Evolutionary conservation across 2,797 vertebrate species (phyloP), one percentile per base, ranked within the genome.

Genomic region (Anguilla marmorata): DNA sequence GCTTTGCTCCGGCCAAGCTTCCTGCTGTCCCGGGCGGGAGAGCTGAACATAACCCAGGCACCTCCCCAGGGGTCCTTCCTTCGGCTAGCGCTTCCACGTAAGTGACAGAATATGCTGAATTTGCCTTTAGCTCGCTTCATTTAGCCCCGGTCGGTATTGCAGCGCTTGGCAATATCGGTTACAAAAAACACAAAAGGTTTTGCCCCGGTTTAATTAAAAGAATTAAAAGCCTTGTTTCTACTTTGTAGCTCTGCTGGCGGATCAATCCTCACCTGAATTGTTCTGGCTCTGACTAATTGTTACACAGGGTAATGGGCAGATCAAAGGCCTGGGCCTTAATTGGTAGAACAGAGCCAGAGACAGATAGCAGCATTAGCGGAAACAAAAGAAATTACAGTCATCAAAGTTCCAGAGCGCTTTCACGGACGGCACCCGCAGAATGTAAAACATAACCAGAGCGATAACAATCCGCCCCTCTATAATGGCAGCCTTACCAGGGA

Each of bases 201-300:
- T 66, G 8, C 90, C 90, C 89, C 89, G 88, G 91, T 94, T 95
- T 95, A 96, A 96, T 96, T 95, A 95, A 93, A 93, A 93, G 91
- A 94, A 96, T 95, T 95, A 95, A 95, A 94, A 93, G 93, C 90
- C 92, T 91, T 93, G 94, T 94, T 92, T 92, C 88, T 89, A 86
- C 89, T 89, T 90, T 91, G 90, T 89, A 91, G 89, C 88, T 72
- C 84, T 86, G 80, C 83, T 48, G 80, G 63, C 41, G 27, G 88
- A 92, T 96, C 93, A 94, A 92, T 94, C 91, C 93, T 95, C 94
- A 95, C 94, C 94, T 95, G 94, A 94, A 92, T 91, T 89, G 86
- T 88, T 91, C 90, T 87, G 91, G 72, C 85, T 86, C 93, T 93
- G 92, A 94, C 94, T 94, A 96, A 96, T 95, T 95, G 94, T 94